Evolutionary conservation across 2,888 invertebrate genomes (phyloP).

Genomic region (Cerastoderma edule): DNA sequence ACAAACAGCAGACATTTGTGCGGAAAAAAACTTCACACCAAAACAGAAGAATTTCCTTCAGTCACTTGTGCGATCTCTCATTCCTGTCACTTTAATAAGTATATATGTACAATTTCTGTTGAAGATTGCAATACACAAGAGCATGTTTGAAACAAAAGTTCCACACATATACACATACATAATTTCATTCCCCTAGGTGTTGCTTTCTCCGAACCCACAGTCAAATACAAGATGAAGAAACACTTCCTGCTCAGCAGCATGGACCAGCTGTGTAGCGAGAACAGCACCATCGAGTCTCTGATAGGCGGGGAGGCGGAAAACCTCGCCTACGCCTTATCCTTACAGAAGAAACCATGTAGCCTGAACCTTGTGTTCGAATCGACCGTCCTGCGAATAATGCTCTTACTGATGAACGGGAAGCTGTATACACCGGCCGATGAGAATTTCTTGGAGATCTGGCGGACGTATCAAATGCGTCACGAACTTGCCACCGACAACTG

Average conservation of each 20-base stretch:
- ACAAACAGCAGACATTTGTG: too few species aligned
- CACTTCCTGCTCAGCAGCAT: slow-evolving; percentile 67
- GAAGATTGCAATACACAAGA: too few species aligned
- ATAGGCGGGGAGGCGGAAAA: slow-evolving; percentile 65
- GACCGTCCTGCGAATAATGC: slow-evolving; percentile 70
- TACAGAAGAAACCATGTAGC: slow-evolving; percentile 59
- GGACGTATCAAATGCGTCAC: slow-evolving; percentile 62
- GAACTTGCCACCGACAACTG: slow-evolving; percentile 41
- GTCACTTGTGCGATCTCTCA: too few species aligned
- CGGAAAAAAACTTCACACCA: too few species aligned
- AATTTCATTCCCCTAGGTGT: too few species aligned
- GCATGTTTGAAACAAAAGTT: too few species aligned
- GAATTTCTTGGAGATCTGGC: slow-evolving; percentile 66
- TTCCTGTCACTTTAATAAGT: too few species aligned
- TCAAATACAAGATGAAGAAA: slow-evolving; percentile 66
- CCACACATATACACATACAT: too few species aligned
- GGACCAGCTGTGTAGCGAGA: slow-evolving; percentile 63
- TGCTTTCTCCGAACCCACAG: slow-evolving; percentile 63
- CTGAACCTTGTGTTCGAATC: slow-evolving; percentile 63
- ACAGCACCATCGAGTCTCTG: slow-evolving; percentile 62
- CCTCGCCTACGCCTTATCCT: slow-evolving; percentile 59
- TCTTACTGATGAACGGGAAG: slow-evolving; percentile 70
- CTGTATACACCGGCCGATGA: slow-evolving; percentile 65
- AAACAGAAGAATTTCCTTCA: too few species aligned
- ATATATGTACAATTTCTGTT: too few species aligned